Conservation (phyloP, 1,140 invertebrate genomes). For the Zaprionus ornatus region DNA sequence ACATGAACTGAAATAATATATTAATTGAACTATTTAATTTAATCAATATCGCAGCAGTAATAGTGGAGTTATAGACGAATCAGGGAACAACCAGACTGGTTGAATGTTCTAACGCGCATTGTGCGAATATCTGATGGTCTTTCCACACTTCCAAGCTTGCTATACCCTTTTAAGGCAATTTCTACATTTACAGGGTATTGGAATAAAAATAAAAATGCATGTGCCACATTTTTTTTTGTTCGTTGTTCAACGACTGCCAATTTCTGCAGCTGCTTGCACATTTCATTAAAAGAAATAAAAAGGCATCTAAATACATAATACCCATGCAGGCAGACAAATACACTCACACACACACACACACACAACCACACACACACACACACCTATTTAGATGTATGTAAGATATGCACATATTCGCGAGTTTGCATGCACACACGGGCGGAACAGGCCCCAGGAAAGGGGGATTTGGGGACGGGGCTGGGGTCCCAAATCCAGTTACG, state of each 20-base stretch:
- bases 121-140: no score
- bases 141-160: neutral
- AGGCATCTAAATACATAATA: slow-evolving; percentile 25
- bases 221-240: slow-evolving; percentile 36
- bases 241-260: slow-evolving; percentile 51
- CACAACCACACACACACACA: neutral
- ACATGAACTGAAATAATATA: neutral
- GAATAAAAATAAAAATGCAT: slow-evolving; percentile 61
- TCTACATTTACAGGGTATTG: neutral
- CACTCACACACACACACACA: slow-evolving; percentile 1
- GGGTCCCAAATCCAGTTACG: slow-evolving; percentile 46
- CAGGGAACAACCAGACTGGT: neutral
- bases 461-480: neutral
- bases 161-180: neutral
- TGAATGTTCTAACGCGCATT: no score
- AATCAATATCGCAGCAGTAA: neutral
- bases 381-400: neutral
- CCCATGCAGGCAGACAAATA: neutral
- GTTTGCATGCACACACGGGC: slow-evolving; percentile 45
- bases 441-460: slow-evolving; percentile 4
- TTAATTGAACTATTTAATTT: neutral
- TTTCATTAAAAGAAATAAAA: slow-evolving; percentile 64
- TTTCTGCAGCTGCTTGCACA: slow-evolving; percentile 76
- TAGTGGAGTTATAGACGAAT: neutral
- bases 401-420: slow-evolving; percentile 28